Conservation (phyloP, 2,888 invertebrate species). For the Hecatera dysodea region DNA sequence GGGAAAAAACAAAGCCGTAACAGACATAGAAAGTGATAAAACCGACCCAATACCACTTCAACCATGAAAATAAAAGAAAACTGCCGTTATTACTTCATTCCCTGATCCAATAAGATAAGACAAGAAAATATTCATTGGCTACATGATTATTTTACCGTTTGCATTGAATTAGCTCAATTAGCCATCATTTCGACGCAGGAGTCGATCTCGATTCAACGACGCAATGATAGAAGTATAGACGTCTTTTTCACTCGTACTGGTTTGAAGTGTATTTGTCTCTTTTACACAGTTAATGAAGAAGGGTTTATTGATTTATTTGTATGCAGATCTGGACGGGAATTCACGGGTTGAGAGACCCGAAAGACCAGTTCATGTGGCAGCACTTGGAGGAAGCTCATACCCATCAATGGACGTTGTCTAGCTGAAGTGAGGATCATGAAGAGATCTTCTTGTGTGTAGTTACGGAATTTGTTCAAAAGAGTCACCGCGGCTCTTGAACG, state of each 20-base stretch:
- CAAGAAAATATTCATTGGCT: conserved; percentile 63
- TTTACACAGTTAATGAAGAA: conserved; percentile 19
- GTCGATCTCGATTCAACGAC: conserved; percentile 36
- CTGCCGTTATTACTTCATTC: conserved; percentile 42
- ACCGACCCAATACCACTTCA: conserved; percentile 9
- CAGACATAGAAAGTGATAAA: conserved; percentile 33
- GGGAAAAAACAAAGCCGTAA: background rate
- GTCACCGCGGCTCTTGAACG: too few species aligned
- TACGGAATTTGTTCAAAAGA: too few species aligned
- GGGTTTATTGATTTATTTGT: conserved; percentile 29
- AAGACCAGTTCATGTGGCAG: too few species aligned
- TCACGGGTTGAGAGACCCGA: too few species aligned
- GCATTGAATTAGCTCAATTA: conserved; percentile 74
- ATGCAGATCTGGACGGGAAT: conserved; percentile 21
- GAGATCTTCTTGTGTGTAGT: too few species aligned
- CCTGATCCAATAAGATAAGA: conserved; percentile 36
- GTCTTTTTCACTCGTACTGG: conserved; percentile 14
- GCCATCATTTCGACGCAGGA: conserved; percentile 50
- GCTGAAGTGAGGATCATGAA: too few species aligned
- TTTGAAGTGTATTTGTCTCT: background rate
- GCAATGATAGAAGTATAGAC: background rate
- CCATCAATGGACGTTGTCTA: too few species aligned
- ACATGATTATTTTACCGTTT: conserved; percentile 78
- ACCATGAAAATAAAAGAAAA: conserved; percentile 50
- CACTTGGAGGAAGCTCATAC: too few species aligned